Conservation (phyloP, 2,113 vertebrate genomes). For the Mustela lutreola region DNA sequence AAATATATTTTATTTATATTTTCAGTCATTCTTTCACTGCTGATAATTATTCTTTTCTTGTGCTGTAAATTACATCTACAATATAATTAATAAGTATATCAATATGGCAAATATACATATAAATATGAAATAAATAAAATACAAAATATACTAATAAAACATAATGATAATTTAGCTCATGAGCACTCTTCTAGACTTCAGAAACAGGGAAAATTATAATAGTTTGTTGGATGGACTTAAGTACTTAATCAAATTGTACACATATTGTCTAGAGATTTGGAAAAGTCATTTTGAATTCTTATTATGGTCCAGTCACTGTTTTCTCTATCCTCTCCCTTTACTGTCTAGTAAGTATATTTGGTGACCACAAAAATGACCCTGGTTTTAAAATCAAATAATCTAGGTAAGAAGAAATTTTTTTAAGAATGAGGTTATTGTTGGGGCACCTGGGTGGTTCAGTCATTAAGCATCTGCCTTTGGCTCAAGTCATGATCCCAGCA, state of each 20-base stretch:
- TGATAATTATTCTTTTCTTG: background rate
- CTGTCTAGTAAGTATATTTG: background rate
- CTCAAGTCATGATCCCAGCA: too few relatives aligned
- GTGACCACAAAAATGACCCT: background rate
- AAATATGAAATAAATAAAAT: background rate
- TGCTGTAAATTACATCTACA: background rate
- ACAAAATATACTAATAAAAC: background rate
- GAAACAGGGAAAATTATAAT: background rate
- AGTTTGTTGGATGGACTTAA: background rate
- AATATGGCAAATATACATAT: background rate
- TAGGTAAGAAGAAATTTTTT: background rate
- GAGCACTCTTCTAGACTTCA: background rate
- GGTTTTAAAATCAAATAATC: background rate
- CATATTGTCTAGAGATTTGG: background rate
- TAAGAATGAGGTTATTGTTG: background rate
- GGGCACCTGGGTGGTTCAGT: too few relatives aligned
- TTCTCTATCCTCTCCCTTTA: background rate
- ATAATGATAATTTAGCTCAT: background rate
- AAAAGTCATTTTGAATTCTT: constrained; percentile 23
- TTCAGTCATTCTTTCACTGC: background rate
- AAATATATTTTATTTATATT: background rate
- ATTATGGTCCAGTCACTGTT: background rate
- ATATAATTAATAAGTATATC: background rate
- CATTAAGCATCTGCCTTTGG: too few relatives aligned
- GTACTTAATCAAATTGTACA: background rate